These are phyloP conservation scores for Hesperophylax magnus DNA, from an alignment of 1,140 invertebrate genomes.

Conservation along the genomic window DNA sequence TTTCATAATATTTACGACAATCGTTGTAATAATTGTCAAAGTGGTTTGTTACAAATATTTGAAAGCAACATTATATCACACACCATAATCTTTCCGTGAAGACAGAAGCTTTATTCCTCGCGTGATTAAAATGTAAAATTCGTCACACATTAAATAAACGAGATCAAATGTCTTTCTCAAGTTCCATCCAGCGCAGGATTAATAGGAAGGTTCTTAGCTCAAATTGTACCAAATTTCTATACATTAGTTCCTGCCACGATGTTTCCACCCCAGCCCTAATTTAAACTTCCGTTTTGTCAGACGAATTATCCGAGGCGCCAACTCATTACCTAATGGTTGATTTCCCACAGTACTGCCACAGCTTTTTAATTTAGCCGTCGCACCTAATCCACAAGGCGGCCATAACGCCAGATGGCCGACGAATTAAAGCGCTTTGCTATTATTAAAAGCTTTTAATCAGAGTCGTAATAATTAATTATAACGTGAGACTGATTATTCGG, in stretches of 20 bases:
- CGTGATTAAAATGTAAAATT: too few species aligned
- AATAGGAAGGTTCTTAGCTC: neutral
- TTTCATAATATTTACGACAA: too few species aligned
- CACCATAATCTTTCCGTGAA: too few species aligned
- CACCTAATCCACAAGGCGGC: slow-evolving; percentile 33
- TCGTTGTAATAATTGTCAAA: too few species aligned
- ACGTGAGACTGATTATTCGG: too few species aligned
- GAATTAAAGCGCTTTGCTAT: slow-evolving; percentile 10
- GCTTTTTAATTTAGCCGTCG: slow-evolving; percentile 35
- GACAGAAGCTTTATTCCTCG: too few species aligned
- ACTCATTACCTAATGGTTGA: slow-evolving; percentile 36
- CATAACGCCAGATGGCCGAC: slow-evolving; percentile 19
- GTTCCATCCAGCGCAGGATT: neutral
- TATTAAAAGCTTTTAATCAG: slow-evolving; percentile 28
- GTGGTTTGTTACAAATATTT: too few species aligned
- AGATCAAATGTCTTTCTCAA: neutral
- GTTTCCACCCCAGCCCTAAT: neutral
- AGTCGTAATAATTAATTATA: slow-evolving; percentile 1
- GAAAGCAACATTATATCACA: too few species aligned
- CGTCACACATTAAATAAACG: too few species aligned
- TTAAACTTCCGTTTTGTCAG: neutral
- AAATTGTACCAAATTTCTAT: slow-evolving; percentile 28
- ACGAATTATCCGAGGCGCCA: slow-evolving; percentile 3
- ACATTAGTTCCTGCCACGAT: slow-evolving; percentile 2
- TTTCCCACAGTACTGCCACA: slow-evolving; percentile 23